Percentiles rank a stretch among this genome's conserved stretches.
phyloP scores from a whole-genome alignment of 2,888 invertebrate genomes.

The Cheiracanthium punctorium region DNA sequence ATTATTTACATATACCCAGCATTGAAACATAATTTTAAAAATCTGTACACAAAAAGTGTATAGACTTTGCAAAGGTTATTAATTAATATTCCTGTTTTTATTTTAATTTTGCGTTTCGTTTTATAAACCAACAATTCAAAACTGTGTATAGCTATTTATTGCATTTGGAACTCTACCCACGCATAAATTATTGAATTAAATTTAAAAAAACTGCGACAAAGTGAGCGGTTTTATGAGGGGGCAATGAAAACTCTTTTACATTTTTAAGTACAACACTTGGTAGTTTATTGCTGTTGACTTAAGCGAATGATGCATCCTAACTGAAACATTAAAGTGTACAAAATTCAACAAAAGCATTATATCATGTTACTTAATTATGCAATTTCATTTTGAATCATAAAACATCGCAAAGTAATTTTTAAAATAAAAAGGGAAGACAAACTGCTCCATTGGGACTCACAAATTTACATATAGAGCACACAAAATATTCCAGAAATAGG shows the following conservation, averaged over 20 bases:
- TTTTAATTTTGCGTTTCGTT: too few species aligned
- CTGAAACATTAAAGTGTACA: not conserved
- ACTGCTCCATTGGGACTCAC: conserved; percentile 34
- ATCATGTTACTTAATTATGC: too few species aligned
- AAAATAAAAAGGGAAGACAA: conserved; percentile 1
- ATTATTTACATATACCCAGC: too few species aligned
- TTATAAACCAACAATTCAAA: too few species aligned
- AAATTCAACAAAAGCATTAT: not conserved
- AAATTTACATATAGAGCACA: conserved; percentile 50
- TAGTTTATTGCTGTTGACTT: not conserved
- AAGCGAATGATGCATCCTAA: not conserved
- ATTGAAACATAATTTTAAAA: too few species aligned
- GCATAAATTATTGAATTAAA: too few species aligned
- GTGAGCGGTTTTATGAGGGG: not conserved
- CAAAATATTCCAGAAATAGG: conserved; percentile 20
- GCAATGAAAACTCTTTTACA: not conserved
- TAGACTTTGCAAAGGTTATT: too few species aligned
- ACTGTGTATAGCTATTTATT: too few species aligned
- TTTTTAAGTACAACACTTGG: not conserved
- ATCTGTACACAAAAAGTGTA: too few species aligned
- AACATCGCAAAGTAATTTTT: conserved; percentile 25
- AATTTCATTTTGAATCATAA: conserved; percentile 22
- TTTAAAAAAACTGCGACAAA: too few species aligned
- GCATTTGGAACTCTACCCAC: too few species aligned
- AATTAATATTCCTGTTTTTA: too few species aligned